Evolutionary conservation across 2,113 vertebrate species (phyloP), one percentile per base, ranked within the genome.

Genomic region (Crotophaga sulcirostris): DNA sequence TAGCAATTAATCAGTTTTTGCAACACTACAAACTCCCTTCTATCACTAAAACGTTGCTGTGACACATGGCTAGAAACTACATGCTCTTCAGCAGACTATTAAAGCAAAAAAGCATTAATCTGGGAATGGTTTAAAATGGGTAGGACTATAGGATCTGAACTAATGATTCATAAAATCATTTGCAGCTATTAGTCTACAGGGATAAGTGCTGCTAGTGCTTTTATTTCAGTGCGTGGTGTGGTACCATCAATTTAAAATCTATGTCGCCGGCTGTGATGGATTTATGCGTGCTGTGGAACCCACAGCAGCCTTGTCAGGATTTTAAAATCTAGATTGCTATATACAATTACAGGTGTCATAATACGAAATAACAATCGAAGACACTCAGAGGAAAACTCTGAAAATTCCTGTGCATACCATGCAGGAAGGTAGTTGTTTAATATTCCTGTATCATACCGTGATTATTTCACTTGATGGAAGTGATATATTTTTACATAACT

Each of bases 111-210:
- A 83, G 73, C 88, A 91, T 96, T 97, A 93, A 97, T 97, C 80
- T 90, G 95, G 78, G 93, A 60, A 96, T 47, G 40, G 52, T 96
- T 97, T 95, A 83, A 97, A 97, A 97, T 33, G 56, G 75, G 81
- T 96, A 97, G 84, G 84, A 93, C 69, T 94, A 94, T n/a, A 94
- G 94, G 93, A 90, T 95, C 87, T 93, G 96, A 97, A 90, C 95
- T 97, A 98, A 98, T 97, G 97, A 97, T 95, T 98, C 97, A 97
- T 98, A 97, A 97, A 98, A 97, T 97, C 84, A 97, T 97, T 97
- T 97, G 70, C 72, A 95, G 93, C 95, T 97, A 96, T 98, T 97
- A 97, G 94, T 63, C 92, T 96, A 87, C 93, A 93, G 94, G 95
- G 79, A 87, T 95, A 97, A 96, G 85, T 97, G 92, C 86, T 96